phyloP scores from a whole-genome alignment of 2,888 invertebrate species.

The Eupithecia abbreviata region DNA sequence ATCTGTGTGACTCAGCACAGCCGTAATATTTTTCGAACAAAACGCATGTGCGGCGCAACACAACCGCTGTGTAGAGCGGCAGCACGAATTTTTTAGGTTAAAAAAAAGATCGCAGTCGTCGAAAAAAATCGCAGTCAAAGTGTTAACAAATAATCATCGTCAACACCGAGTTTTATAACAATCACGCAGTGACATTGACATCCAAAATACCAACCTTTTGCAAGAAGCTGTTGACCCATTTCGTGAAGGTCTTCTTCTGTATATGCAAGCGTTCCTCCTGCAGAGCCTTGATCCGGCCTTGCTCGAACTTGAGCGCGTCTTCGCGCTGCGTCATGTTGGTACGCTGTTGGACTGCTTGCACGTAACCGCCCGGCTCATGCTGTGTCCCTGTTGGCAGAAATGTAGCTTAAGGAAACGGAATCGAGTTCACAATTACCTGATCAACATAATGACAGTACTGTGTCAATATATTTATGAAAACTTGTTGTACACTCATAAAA shows the following conservation, averaged over 20 bases:
- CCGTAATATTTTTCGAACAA: no score
- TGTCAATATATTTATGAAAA: no score
- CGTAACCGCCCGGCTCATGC: conserved; percentile 87
- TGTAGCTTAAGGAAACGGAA: neutral
- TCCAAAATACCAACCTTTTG: conserved; percentile 88
- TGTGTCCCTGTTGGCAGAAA: conserved; percentile 78
- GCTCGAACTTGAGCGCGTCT: conserved; percentile 97
- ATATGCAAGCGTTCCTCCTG: conserved; percentile 99
- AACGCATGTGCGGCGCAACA: no score
- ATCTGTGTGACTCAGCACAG: no score
- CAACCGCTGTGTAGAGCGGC: no score
- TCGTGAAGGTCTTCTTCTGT: conserved; percentile 99
- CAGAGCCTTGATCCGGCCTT: conserved; percentile 96
- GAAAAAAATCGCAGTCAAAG: no score
- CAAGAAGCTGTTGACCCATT: conserved; percentile 99
- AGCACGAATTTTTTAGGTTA: no score
- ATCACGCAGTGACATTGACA: conserved; percentile 3
- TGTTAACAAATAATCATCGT: no score
- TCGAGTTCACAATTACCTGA: no score
- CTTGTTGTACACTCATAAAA: no score
- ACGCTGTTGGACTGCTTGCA: conserved; percentile 86
- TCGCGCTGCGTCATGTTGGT: conserved; percentile 95
- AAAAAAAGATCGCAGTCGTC: no score
- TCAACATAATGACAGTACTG: no score
- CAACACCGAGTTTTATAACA: neutral